These are phyloP conservation scores for Prietella phreatophila DNA, from an alignment of 2,113 vertebrate genomes.

Conservation along the genomic window DNA sequence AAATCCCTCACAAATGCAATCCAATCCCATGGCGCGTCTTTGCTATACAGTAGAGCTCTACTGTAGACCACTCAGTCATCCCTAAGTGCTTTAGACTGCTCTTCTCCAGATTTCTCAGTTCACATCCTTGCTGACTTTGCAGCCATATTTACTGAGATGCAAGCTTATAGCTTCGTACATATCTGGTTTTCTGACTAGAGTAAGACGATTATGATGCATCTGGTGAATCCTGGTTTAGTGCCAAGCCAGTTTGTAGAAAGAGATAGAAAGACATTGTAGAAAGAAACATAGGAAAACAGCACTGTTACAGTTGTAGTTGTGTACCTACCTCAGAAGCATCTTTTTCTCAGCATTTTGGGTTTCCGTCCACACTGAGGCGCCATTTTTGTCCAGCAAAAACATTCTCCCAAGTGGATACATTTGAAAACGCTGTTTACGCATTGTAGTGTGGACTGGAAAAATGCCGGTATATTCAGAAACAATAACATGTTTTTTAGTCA, in stretches of 20 bases:
- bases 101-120: constrained; percentile 2
- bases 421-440: no score
- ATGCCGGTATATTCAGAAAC: no score
- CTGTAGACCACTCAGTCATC: constrained; percentile 19
- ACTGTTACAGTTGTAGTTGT: constrained; percentile 3
- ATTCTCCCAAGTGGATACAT: no score
- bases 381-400: no score
- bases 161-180: neutral
- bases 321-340: constrained; percentile 67
- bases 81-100: neutral
- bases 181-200: constrained; percentile 6
- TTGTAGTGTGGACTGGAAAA: no score
- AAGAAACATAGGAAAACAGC: neutral
- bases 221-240: constrained; percentile 19
- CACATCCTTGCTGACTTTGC: neutral
- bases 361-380: no score
- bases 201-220: constrained; percentile 33
- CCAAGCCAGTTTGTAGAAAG: neutral
- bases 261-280: neutral
- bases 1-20: constrained; percentile 44
- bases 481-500: no score
- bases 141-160: constrained; percentile 28
- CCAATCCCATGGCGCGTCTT: constrained; percentile 49
- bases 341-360: no score
- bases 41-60: constrained; percentile 8